Evolutionary conservation across 2,797 vertebrate species (phyloP), one percentile per base, ranked within the genome.

Genomic region (Sebastes variabilis): DNA sequence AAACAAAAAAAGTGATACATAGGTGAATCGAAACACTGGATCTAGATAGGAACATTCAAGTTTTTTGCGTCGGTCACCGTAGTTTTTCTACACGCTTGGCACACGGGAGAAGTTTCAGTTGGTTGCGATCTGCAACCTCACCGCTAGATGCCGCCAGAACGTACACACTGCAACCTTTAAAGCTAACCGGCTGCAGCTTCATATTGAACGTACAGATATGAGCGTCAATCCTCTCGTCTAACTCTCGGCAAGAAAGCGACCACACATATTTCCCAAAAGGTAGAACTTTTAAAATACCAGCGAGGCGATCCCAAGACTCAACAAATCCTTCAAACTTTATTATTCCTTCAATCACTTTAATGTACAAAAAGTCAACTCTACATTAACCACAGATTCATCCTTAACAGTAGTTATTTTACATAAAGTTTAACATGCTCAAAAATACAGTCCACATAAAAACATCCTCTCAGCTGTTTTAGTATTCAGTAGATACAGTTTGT

Each of bases 301-400:
- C 1, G 18, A 73, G 27, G 5, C 13, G 8, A 55, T 20, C n/a
- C 25, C 25, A 36, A 32, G 30, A 58, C 42, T 69, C 34, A 7
- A 70, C 58, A 38, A 49, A 59, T 65, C 71, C 72, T 70, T 84
- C 74, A 93, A 78, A 86, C 74, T 88, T 91, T 89, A 92, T 93
- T 93, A 92, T 90, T 82, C 67, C 55, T 82, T 20, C 66, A 36
- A 60, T 75, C 80, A 81, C 67, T 76, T 32, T 8, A 80, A 83
- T 79, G 81, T 90, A 92, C 74, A 91, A 90, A 85, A 89, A 76
- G 42, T 83, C 56, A 81, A 59, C 78, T 62, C 13, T 34, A 75
- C 81, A 83, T 80, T 72, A 84, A 65, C 54, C 34, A 66, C 5
- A 65, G 56, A 77, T 72, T 74, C 62, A 30, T 67, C 25, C 68